Evolutionary conservation across 2,888 invertebrate genomes (phyloP), one percentile per base, ranked within the genome.

Genomic region (Archaeoteleia sp.): DNA sequence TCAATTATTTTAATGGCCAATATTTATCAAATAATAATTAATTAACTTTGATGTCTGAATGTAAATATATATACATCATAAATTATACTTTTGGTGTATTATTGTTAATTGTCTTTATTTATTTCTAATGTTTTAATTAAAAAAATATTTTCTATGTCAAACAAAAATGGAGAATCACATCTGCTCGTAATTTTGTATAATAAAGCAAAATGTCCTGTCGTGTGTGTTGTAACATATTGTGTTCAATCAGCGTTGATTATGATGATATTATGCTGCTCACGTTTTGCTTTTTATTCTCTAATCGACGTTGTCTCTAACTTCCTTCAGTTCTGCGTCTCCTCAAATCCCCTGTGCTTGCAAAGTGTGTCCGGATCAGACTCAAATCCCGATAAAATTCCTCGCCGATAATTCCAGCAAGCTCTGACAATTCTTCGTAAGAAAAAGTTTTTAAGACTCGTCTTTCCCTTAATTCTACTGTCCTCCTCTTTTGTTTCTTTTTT

Each of bases 331-430:
- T 42, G 53, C 42, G 48, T 51, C 46, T 45, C 20, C 60, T 46
- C 35, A 60, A 67, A 71, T 72, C 62, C 51, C 57, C 15, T 57
- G 55, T 46, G 58, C 67, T 67, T 51, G 67, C 62, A 63, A 63
- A 68, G 67, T 71, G 66, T 74, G 67, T 68, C 67, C 67, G 67
- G 70, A 71, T 72, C 67, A 72, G 60, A 66, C 72, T 74, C 71
- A 67, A 72, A 68, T 65, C 65, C 66, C 71, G 65, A 73, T 73
- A 68, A 70, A 70, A 70, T 71, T 73, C 63, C 57, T 73, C 40
- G 39, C 63, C 67, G 70, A 74, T 74, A 73, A 73, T 68, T 73
- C 70, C 67, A 42, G 53, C 58, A 51, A 63, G 70, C 70, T 72
- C 63, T 43, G 68, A 62, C 62, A 54, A 70, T 73, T 72, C 61